These are phyloP conservation scores for Erythrolamprus reginae DNA, from an alignment of 2,113 vertebrate genomes.

Conservation along the genomic window DNA sequence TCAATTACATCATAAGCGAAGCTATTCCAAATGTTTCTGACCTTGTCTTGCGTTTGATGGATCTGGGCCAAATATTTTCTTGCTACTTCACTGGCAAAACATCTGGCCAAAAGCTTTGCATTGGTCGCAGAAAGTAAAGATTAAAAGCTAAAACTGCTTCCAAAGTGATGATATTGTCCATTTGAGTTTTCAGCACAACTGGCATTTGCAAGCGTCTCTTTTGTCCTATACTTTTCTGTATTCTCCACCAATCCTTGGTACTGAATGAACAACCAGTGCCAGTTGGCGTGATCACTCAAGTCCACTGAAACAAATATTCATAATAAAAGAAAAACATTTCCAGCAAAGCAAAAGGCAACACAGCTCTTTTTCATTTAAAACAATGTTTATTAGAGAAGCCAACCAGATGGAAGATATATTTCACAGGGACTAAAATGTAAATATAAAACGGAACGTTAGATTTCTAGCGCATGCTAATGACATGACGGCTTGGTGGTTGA, in stretches of 20 bases:
- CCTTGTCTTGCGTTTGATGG: not conserved
- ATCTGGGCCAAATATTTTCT: not conserved
- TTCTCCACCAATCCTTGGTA: conserved; percentile 2
- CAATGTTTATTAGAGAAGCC: conserved; percentile 33
- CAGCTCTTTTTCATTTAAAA: conserved; percentile 33
- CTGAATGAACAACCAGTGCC: conserved; percentile 14
- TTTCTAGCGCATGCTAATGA: conserved; percentile 16
- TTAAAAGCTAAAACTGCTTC: not conserved
- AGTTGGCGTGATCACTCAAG: conserved; percentile 12
- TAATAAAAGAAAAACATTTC: conserved; percentile 29
- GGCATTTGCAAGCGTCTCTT: not conserved
- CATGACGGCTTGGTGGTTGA: conserved; percentile 22
- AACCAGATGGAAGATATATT: conserved; percentile 34
- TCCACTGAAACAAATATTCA: conserved; percentile 25
- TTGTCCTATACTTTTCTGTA: not conserved
- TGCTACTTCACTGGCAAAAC: not conserved
- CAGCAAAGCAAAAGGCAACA: conserved; percentile 23
- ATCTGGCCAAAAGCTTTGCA: not conserved
- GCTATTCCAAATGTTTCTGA: not conserved
- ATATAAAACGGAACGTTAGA: conserved; percentile 31
- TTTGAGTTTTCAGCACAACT: not conserved
- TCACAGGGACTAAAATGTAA: conserved; percentile 25
- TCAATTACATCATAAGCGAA: not conserved
- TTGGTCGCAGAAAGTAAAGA: not conserved
- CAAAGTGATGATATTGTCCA: not conserved